Percentiles rank a stretch among this genome's conserved stretches.
phyloP scores from a whole-genome alignment of 2,113 vertebrate genomes.

The Engraulis encrasicolus region DNA sequence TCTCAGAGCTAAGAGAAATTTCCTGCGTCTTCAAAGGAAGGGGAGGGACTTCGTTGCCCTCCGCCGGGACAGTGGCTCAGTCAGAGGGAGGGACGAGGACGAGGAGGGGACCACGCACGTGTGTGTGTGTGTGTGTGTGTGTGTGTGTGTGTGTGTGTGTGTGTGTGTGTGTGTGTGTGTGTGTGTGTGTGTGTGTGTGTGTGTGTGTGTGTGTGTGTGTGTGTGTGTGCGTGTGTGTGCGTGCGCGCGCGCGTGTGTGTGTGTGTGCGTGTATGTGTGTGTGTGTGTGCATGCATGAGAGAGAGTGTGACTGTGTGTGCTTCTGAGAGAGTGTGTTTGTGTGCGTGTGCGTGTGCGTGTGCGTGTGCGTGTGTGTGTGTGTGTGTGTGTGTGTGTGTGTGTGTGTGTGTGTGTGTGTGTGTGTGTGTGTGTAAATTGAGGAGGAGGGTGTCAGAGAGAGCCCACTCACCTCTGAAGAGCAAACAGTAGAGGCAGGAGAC shows the following conservation, averaged over 20 bases:
- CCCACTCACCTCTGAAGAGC: constrained; percentile 24
- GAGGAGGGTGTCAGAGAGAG: background rate
- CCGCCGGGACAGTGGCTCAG: constrained; percentile 38
- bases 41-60: constrained; percentile 46
- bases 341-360: background rate
- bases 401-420: background rate
- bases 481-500: constrained; percentile 27
- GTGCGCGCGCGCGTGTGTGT: background rate
- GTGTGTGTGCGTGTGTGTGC: background rate
- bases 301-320: background rate
- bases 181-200: background rate
- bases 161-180: constrained; percentile 1
- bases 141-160: background rate
- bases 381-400: background rate
- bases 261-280: background rate
- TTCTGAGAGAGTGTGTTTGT: background rate
- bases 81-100: constrained; percentile 1
- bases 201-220: background rate
- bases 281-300: background rate
- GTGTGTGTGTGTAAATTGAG: background rate
- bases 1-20: constrained; percentile 44
- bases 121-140: constrained; percentile 12
- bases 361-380: background rate
- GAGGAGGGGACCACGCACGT: background rate
- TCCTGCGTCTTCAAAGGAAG: constrained; percentile 58